Evolutionary conservation across 2,797 vertebrate species (phyloP).

Genomic region (Heterohyrax brucei): DNA sequence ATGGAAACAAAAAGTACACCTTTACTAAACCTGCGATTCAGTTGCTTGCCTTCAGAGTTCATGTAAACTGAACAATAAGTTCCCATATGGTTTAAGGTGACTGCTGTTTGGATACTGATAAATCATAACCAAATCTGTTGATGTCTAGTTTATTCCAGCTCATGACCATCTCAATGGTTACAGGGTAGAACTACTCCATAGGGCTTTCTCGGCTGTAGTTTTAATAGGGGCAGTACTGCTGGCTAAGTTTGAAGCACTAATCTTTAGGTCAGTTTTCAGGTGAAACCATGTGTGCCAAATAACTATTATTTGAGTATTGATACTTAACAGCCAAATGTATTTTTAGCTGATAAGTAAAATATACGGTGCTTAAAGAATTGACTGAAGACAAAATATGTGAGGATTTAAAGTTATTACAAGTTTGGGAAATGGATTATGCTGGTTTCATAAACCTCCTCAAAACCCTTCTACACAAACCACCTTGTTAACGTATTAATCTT

Average conservation of each 20-base stretch:
- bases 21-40: not conserved
- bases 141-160: too few relatives aligned
- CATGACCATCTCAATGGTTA: too few relatives aligned
- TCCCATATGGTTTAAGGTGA: not conserved
- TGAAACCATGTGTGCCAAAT: too few relatives aligned
- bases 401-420: constrained; percentile 3
- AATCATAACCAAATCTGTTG: too few relatives aligned
- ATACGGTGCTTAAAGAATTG: not conserved
- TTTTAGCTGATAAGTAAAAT: not conserved
- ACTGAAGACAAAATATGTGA: not conserved
- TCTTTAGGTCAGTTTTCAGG: too few relatives aligned
- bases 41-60: not conserved
- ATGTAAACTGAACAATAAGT: constrained; percentile 28
- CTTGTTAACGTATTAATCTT: constrained; percentile 35
- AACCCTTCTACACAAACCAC: not conserved
- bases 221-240: too few relatives aligned
- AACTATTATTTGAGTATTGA: not conserved
- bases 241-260: too few relatives aligned
- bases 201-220: too few relatives aligned
- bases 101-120: too few relatives aligned
- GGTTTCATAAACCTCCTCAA: constrained; percentile 17
- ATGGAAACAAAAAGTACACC: not conserved
- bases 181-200: too few relatives aligned
- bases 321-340: not conserved
- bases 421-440: not conserved